Base-by-base conservation (phyloP, 2,797 vertebrate genomes). In the Pampus argenteus region DNA sequence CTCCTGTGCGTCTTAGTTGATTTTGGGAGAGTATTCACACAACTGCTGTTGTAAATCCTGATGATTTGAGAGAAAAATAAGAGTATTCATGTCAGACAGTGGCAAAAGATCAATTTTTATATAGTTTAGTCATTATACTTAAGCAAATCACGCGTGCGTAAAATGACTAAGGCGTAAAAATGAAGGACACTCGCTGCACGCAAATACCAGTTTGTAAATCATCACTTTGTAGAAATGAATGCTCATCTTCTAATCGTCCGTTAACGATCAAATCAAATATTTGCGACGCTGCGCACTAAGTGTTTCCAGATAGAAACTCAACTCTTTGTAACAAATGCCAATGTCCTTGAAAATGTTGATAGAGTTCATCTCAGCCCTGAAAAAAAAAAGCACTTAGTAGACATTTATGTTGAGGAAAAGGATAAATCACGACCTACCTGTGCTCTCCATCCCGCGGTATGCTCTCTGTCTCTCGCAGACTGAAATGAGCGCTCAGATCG, bases 401-500 rank as follows among this genome's bases (percentile, higher is more conserved):
- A 20, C 28, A 34, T 79, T 71, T 66, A 38, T 72, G 15, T 7
- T 26, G 3, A 31, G 7, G 42, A 56, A 71, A 56, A 68, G 74
- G 23, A 49, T 51, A 54, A 71, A 80, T 69, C 60, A 71, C 63
- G 76, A 83, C 83, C 78, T 96, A 98, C 97, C 97, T 97, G 96
- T 84, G 83, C 86, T 83, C 67, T 94, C 95, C 97, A 97, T 97
- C 91, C 55, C 54, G 59, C 89, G 75, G 56, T 88, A 38, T 81
- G 89, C 80, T 83, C 76, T 56, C 74, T 76, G 69, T 79, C 86
- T 86, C 90, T 74, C 89, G 86, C 87, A 90, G 87, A 91, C 95
- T 88, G 89, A 94, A 94, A 92, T 92, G 95, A 94, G 94, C 86
- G 74, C 91, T 92, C 90, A 85, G 81, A 92, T 92, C 89, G 92